Evolutionary conservation across 2,797 vertebrate genomes (phyloP).

Genomic region (Crossoptilon crossoptilon): DNA sequence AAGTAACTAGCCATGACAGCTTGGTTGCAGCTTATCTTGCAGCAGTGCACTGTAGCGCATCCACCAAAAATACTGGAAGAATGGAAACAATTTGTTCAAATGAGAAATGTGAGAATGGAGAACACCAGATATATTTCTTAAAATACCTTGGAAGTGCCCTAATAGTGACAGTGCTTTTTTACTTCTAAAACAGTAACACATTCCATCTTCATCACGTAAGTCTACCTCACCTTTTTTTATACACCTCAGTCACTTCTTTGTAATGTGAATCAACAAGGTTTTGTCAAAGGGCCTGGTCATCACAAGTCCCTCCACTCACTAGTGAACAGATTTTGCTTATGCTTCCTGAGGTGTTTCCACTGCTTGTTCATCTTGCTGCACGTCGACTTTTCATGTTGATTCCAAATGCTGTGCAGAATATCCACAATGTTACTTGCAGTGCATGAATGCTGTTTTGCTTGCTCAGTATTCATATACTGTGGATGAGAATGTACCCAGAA

Average conservation of each 20-base stretch:
- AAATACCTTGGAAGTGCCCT: not conserved
- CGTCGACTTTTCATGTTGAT: not conserved
- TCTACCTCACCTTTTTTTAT: not conserved
- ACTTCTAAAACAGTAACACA: not conserved
- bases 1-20: not conserved
- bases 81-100: not conserved
- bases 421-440: not conserved
- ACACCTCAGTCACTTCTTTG: not conserved
- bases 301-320: not conserved
- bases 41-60: not conserved
- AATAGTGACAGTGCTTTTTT: not conserved
- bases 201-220: not conserved
- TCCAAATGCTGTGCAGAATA: not conserved
- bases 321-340: not conserved
- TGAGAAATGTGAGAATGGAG: not conserved
- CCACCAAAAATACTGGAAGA: not conserved
- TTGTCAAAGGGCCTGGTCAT: not conserved
- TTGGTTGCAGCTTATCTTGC: not conserved
- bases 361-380: not conserved
- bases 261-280: not conserved
- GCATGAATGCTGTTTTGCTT: not conserved
- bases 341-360: not conserved
- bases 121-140: accelerated
- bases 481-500: not conserved
- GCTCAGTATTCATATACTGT: not conserved